Percentiles rank a stretch among this genome's conserved stretches.
phyloP scores from a whole-genome alignment of 2,888 invertebrate genomes.

The Coleophora flavipennella region DNA sequence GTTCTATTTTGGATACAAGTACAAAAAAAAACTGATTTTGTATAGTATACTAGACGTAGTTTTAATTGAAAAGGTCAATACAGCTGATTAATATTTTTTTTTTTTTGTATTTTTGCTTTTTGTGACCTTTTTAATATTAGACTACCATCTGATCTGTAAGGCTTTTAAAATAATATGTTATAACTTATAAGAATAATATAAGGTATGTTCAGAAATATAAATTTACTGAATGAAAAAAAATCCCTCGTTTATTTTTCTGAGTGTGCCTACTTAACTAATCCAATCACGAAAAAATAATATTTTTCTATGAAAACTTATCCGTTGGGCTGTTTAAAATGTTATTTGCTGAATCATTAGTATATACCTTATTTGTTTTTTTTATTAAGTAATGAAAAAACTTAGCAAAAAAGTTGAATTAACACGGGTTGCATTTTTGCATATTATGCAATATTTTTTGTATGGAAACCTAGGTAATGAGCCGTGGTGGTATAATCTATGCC shows the following conservation, averaged over 20 bases:
- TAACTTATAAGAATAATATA: background rate
- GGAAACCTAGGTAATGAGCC: background rate
- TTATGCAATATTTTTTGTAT: background rate
- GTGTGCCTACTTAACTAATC: no score
- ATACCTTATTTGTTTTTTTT: no score
- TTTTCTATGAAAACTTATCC: slow-evolving; percentile 13
- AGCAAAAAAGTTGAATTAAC: background rate
- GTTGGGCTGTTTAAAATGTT: background rate
- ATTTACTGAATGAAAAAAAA: background rate
- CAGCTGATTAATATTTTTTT: background rate
- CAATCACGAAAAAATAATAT: no score
- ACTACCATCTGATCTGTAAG: slow-evolving; percentile 1
- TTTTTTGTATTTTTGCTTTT: no score
- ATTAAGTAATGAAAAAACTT: background rate
- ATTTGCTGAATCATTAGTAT: no score
- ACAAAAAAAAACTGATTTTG: slow-evolving; percentile 6
- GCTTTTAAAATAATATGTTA: slow-evolving; percentile 1
- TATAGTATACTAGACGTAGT: slow-evolving; percentile 1
- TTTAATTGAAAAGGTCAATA: background rate
- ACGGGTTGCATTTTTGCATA: no score
- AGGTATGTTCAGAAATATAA: background rate
- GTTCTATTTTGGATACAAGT: slow-evolving; percentile 6
- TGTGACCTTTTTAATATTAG: background rate
- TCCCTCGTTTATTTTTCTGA: slow-evolving; percentile 12
- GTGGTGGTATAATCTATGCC: background rate